Percentiles rank a stretch among this genome's conserved stretches.
Conservation (phyloP, 2,797 vertebrate species). For the Hippocampus kuda region DNA sequence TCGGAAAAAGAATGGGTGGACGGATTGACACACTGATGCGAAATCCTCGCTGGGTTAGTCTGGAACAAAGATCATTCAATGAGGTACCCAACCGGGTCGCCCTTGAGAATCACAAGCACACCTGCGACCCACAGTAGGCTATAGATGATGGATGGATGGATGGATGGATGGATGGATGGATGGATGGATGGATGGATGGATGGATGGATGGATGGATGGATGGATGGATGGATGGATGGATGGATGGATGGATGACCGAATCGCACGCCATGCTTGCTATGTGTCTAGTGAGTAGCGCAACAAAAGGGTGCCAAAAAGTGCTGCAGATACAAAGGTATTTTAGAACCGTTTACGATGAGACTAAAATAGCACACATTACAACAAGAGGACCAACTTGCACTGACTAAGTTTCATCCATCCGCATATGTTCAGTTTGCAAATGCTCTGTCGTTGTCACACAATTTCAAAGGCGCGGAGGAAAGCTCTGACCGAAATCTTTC, state of each 20-base stretch:
- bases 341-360: not conserved
- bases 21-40: too few relatives aligned
- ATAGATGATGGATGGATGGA: too few relatives aligned
- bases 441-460: not conserved
- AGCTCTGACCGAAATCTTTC: not conserved
- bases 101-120: too few relatives aligned
- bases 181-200: not conserved
- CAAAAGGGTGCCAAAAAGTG: too few relatives aligned
- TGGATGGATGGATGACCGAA: not conserved
- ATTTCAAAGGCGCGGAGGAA: not conserved
- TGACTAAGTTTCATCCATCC: not conserved
- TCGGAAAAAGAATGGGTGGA: too few relatives aligned
- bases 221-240: not conserved
- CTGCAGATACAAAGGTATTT: not conserved
- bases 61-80: too few relatives aligned
- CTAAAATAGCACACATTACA: not conserved
- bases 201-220: not conserved
- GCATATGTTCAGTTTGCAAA: not conserved
- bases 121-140: too few relatives aligned
- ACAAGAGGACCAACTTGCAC: not conserved
- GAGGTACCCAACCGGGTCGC: too few relatives aligned
- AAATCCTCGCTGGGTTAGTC: too few relatives aligned
- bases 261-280: too few relatives aligned
- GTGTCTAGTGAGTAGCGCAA: too few relatives aligned
- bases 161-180: not conserved